A percentile compares a stretch with the other conserved stretches of the same genome.
phyloP scores from a whole-genome alignment of 2,888 invertebrate genomes.

The Hipparchia semele region DNA sequence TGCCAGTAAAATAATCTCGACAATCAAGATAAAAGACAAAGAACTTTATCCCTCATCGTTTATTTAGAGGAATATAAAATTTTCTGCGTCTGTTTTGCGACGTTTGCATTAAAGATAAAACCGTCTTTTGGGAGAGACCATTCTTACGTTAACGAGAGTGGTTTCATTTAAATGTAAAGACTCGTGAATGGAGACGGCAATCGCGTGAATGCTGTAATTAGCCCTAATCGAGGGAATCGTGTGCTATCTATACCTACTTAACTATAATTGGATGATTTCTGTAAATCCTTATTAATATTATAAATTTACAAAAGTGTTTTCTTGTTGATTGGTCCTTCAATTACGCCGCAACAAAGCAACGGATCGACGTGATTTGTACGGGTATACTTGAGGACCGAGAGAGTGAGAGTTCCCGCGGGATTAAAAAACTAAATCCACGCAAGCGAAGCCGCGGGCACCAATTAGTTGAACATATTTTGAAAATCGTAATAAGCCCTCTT shows the following conservation, averaged over 20 bases:
- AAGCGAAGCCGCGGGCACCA: no score
- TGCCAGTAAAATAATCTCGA: not conserved
- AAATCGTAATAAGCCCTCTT: no score
- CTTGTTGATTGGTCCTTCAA: no score
- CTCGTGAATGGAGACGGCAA: constrained; percentile 1
- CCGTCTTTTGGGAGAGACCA: not conserved
- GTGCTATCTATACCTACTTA: not conserved
- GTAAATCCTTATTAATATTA: no score
- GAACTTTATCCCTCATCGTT: not conserved
- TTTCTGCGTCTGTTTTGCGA: not conserved
- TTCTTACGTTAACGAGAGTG: constrained; percentile 2
- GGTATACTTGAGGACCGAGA: no score
- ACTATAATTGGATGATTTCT: no score
- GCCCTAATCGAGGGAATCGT: not conserved
- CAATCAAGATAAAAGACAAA: constrained; percentile 3
- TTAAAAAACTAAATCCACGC: no score
- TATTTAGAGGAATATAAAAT: constrained; percentile 6
- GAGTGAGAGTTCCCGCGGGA: no score
- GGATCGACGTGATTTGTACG: no score
- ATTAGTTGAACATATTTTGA: no score
- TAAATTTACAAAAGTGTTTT: no score
- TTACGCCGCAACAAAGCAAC: no score
- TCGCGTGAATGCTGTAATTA: constrained; percentile 1
- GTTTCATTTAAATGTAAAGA: not conserved
- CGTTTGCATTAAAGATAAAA: constrained; percentile 6